Conservation (phyloP, 2,113 vertebrate genomes). For the Sarotherodon lohbergeri region DNA sequence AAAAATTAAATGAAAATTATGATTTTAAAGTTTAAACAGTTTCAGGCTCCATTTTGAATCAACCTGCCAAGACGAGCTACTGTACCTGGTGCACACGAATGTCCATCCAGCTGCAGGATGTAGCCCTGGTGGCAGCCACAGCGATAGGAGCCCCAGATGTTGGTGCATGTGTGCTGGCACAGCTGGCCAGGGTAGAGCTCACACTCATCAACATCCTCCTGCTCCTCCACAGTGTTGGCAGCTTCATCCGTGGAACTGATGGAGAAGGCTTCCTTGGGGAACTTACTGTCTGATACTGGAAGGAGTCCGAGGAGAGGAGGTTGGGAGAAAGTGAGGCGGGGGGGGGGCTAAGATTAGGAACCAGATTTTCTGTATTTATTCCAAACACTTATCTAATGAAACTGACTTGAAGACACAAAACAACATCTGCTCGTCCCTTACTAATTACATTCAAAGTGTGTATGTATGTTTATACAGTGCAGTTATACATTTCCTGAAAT, state of each 20-base stretch:
- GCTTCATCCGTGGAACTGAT: conserved; percentile 69
- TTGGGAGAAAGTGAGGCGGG: background rate
- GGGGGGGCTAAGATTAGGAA: conserved; percentile 15
- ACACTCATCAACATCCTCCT: conserved; percentile 81
- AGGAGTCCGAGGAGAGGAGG: background rate
- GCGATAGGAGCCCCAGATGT: conserved; percentile 81
- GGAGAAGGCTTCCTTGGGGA: conserved; percentile 78
- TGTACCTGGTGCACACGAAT: conserved; percentile 80
- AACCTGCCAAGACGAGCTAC: background rate
- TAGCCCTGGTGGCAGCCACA: conserved; percentile 84
- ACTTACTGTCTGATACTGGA: conserved; percentile 77
- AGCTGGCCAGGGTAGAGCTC: conserved; percentile 73
- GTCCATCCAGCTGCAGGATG: conserved; percentile 79
- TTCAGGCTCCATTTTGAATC: background rate
- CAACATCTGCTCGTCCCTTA: background rate
- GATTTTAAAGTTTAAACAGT: background rate
- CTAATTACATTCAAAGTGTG: background rate
- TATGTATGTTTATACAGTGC: background rate
- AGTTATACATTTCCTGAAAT: background rate
- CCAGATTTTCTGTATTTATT: conserved; percentile 13
- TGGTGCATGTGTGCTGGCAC: conserved; percentile 78
- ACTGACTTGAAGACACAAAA: conserved; percentile 1
- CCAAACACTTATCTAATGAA: background rate
- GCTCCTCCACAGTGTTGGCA: conserved; percentile 62
- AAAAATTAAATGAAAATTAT: background rate